These are phyloP conservation scores for Callipepla californica DNA, from an alignment of 2,113 vertebrate species.

Conservation along the genomic window DNA sequence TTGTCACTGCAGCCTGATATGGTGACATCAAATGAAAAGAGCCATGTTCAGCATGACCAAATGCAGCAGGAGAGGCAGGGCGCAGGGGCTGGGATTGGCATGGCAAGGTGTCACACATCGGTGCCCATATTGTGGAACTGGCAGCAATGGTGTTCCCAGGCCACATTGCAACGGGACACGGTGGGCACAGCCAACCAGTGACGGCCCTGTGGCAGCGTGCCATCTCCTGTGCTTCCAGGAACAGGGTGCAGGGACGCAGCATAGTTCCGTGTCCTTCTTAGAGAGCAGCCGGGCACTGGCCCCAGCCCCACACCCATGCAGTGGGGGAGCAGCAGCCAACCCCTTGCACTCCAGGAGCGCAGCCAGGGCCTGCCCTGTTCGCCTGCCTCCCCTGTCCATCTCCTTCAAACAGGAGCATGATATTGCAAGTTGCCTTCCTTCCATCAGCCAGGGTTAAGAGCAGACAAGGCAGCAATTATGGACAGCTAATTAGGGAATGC, in stretches of 20 bases:
- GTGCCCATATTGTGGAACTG: accelerated
- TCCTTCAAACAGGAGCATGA: neutral
- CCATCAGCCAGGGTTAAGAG: conserved; percentile 65
- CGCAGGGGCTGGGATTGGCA: neutral
- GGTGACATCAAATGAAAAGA: neutral
- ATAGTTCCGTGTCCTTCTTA: conserved; percentile 6
- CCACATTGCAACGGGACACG: neutral
- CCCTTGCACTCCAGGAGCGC: neutral
- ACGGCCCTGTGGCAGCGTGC: neutral
- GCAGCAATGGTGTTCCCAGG: neutral
- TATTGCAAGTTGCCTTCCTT: neutral
- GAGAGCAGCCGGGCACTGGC: neutral
- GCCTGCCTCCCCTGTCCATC: neutral
- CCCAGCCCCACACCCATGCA: neutral
- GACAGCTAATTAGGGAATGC: conserved; percentile 62
- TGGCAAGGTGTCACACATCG: accelerated
- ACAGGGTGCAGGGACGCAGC: neutral
- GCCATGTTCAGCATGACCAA: neutral
- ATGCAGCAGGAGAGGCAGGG: neutral
- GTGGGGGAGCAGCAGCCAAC: neutral
- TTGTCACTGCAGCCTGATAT: neutral
- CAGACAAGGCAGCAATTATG: conserved; percentile 66
- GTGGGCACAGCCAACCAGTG: accelerated
- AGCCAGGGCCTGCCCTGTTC: neutral
- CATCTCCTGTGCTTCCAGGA: neutral